Evolutionary conservation across 1,140 invertebrate species (phyloP).

Genomic region (Campodea augens): DNA sequence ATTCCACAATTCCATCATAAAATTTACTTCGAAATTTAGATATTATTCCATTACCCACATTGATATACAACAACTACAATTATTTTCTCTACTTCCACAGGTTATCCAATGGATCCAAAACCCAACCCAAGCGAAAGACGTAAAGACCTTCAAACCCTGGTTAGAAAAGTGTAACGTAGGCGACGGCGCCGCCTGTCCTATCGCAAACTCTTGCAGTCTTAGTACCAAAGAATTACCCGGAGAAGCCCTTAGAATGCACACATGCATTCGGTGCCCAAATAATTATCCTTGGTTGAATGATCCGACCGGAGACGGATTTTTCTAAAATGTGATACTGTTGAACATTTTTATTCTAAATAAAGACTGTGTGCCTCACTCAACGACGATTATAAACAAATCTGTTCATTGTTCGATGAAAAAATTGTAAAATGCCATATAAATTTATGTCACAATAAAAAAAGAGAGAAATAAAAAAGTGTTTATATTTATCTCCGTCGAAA

Average conservation of each 20-base stretch:
- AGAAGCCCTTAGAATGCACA: slow-evolving; percentile 80
- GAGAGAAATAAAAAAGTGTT: no score
- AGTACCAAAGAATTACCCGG: slow-evolving; percentile 81
- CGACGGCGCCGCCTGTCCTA: slow-evolving; percentile 58
- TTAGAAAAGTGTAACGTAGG: slow-evolving; percentile 75
- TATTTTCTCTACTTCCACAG: slow-evolving; percentile 11
- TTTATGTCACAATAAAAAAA: no score
- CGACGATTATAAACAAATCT: no score
- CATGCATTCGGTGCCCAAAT: slow-evolving; percentile 77
- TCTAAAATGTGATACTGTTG: slow-evolving; percentile 31
- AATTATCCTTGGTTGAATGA: slow-evolving; percentile 90
- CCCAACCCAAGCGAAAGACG: slow-evolving; percentile 58
- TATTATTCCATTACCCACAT: no score
- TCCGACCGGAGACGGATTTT: slow-evolving; percentile 76
- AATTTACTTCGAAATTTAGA: no score
- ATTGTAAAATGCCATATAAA: no score
- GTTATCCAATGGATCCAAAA: slow-evolving; percentile 95
- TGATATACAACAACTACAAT: not conserved
- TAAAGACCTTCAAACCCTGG: slow-evolving; percentile 84
- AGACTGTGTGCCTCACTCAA: no score
- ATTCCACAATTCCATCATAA: no score
- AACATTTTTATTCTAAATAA: no score
- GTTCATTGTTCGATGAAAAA: no score
- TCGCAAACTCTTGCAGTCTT: slow-evolving; percentile 72
- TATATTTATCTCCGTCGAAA: no score